A percentile compares a stretch with the other conserved stretches of the same genome.
phyloP scores from a whole-genome alignment of 2,797 vertebrate genomes.

The Oreortyx pictus region DNA sequence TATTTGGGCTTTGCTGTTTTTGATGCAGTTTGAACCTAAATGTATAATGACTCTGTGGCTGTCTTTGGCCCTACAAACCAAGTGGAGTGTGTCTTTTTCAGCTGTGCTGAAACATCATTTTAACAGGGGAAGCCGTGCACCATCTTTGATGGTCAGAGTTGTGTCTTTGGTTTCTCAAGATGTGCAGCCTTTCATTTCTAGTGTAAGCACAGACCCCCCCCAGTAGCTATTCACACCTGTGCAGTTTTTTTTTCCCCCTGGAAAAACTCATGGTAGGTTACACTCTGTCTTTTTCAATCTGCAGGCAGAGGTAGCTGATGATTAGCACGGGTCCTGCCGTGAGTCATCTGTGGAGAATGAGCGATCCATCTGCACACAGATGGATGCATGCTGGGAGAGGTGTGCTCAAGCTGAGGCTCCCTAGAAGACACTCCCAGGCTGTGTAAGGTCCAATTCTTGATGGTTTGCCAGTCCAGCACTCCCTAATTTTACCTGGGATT shows the following conservation, averaged over 20 bases:
- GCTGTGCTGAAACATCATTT: neutral
- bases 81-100: neutral
- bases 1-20: neutral
- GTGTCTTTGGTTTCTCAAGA: neutral
- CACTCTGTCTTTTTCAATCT: neutral
- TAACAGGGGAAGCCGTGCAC: neutral
- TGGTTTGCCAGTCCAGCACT: neutral
- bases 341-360: conserved; percentile 11
- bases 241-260: neutral
- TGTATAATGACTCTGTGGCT: neutral
- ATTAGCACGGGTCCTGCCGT: conserved; percentile 8
- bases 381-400: neutral
- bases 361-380: neutral
- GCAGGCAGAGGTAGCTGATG: conserved; percentile 33
- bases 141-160: neutral
- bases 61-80: neutral
- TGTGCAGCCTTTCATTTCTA: neutral
- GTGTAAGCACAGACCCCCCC: neutral
- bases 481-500: neutral
- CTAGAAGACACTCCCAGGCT: neutral
- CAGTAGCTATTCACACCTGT: neutral
- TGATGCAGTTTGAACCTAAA: neutral
- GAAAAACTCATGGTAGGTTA: neutral
- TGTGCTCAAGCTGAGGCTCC: neutral
- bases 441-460: neutral